A percentile compares a stretch with the other conserved stretches of the same genome.
phyloP scores from a whole-genome alignment of 64 coral and sea anemone species.

The Catalaphyllia jardinei region DNA sequence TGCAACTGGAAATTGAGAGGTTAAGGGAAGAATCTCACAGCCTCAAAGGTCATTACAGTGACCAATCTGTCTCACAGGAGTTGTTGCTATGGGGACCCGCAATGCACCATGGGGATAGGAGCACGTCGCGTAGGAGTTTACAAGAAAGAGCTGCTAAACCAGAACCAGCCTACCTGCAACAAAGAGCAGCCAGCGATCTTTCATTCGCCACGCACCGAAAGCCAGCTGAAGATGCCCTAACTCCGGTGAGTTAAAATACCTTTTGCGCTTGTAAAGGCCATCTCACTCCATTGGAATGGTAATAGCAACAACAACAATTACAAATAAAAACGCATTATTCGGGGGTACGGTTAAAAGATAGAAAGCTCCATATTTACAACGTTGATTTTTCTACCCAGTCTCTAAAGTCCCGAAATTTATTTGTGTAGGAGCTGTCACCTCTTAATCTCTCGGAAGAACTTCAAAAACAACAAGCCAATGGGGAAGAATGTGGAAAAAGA shows the following conservation, averaged over 20 bases:
- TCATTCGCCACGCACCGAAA: background rate
- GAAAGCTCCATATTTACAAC: no score
- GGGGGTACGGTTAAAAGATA: no score
- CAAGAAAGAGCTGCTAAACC: slow-evolving; percentile 11
- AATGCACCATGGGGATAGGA: slow-evolving; percentile 4
- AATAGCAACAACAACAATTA: no score
- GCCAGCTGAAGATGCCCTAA: background rate
- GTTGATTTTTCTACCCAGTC: no score
- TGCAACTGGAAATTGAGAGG: slow-evolving; percentile 69
- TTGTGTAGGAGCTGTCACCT: slow-evolving; percentile 16
- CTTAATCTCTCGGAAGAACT: slow-evolving; percentile 34
- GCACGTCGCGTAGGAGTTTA: slow-evolving; percentile 15
- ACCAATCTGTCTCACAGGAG: slow-evolving; percentile 8
- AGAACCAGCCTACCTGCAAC: background rate
- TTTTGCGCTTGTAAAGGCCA: no score
- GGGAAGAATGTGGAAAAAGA: background rate
- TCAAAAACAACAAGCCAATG: slow-evolving; percentile 15
- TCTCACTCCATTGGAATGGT: no score
- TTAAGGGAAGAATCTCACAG: slow-evolving; percentile 35
- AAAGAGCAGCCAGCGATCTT: slow-evolving; percentile 4
- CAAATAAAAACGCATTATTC: no score
- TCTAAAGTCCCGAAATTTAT: background rate
- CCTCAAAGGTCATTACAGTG: slow-evolving; percentile 13
- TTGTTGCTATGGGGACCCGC: slow-evolving; percentile 11
- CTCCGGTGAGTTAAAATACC: slow-evolving; percentile 13